A percentile compares a stretch with the other conserved stretches of the same genome.
Conservation (phyloP, 2,888 invertebrate species). For the Ennomos quercinarius region DNA sequence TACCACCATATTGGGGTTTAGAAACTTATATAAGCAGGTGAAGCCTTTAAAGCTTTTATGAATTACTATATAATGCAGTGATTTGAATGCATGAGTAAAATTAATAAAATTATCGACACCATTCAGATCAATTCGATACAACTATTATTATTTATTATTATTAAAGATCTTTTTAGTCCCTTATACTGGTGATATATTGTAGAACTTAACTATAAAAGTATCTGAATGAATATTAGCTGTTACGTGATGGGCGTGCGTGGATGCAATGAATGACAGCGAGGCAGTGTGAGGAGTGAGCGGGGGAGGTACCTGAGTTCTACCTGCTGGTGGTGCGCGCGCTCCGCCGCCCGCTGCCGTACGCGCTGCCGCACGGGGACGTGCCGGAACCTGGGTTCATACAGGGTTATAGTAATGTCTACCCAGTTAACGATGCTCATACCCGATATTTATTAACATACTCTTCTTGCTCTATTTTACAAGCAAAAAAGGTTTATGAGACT, state of each 20-base stretch:
- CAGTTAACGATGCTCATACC: too few relatives aligned
- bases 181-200: not conserved
- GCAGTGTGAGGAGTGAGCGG: slow-evolving; percentile 63
- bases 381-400: slow-evolving; percentile 63
- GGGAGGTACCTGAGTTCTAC: slow-evolving; percentile 85
- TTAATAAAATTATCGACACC: too few relatives aligned
- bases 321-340: slow-evolving; percentile 83
- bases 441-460: too few relatives aligned
- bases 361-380: slow-evolving; percentile 75
- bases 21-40: slow-evolving; percentile 32
- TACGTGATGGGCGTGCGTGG: slow-evolving; percentile 31
- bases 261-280: slow-evolving; percentile 36
- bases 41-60: slow-evolving; percentile 34
- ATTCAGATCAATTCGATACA: too few relatives aligned
- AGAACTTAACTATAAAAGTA: slow-evolving; percentile 8
- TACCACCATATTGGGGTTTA: not conserved
- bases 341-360: slow-evolving; percentile 79
- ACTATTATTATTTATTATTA: too few relatives aligned
- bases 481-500: too few relatives aligned
- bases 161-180: too few relatives aligned
- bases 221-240: slow-evolving; percentile 40
- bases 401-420: too few relatives aligned
- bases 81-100: slow-evolving; percentile 2
- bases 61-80: slow-evolving; percentile 13
- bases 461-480: too few relatives aligned